Evolutionary conservation across 2,113 vertebrate genomes (phyloP).

Genomic region (Bubo scandiacus): DNA sequence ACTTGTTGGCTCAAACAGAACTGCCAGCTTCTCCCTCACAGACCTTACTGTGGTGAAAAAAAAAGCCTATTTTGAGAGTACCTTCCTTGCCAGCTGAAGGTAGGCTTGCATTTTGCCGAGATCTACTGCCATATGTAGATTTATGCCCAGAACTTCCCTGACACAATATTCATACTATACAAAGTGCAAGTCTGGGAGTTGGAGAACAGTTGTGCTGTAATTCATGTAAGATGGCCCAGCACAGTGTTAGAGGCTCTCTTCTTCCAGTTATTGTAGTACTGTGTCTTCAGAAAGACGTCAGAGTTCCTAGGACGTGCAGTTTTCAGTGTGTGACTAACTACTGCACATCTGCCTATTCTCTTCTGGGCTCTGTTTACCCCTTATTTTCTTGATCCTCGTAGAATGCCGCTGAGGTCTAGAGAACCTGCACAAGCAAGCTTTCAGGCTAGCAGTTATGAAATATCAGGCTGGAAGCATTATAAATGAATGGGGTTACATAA

Average conservation of each 20-base stretch:
- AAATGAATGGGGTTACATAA: background rate
- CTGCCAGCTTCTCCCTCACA: background rate
- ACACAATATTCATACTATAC: background rate
- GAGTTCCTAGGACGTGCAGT: fast-evolving
- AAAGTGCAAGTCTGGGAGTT: background rate
- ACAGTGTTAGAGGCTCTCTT: background rate
- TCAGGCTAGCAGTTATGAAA: fast-evolving
- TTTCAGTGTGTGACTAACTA: background rate
- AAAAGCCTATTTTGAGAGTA: background rate
- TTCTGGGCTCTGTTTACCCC: background rate
- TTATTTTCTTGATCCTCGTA: background rate
- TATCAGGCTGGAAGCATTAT: background rate
- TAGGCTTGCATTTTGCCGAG: background rate
- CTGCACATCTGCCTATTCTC: background rate
- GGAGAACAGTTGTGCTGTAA: background rate
- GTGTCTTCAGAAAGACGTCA: fast-evolving
- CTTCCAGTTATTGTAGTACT: fast-evolving
- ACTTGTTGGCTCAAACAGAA: background rate
- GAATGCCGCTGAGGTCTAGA: background rate
- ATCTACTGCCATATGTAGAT: background rate
- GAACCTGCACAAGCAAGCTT: background rate
- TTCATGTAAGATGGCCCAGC: background rate
- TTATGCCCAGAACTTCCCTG: background rate
- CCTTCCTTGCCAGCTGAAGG: background rate
- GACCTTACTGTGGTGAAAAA: background rate